Conservation (phyloP, 2,888 invertebrate species). For the Synergus laeviventris region DNA sequence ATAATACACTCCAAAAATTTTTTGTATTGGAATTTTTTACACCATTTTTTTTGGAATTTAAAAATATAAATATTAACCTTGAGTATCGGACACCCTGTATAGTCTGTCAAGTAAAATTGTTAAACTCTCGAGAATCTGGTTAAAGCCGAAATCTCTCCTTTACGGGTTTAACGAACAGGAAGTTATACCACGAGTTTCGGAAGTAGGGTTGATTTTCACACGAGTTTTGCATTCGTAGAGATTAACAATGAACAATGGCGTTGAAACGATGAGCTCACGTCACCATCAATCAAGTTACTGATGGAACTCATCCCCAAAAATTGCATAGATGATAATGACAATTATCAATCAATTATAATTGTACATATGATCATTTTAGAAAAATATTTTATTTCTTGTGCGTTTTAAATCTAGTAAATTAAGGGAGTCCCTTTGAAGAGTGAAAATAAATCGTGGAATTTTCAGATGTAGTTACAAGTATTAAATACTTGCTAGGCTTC, state of each 20-base stretch:
- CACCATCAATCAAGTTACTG: slow-evolving; percentile 12
- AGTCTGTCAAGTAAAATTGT: slow-evolving; percentile 1
- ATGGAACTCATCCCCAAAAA: slow-evolving; percentile 3
- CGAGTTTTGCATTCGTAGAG: slow-evolving; percentile 42
- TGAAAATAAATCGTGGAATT: slow-evolving; percentile 18
- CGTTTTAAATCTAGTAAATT: not conserved
- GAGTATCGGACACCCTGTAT: no score
- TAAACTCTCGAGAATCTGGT: not conserved
- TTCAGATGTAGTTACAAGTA: slow-evolving; percentile 25
- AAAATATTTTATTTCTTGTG: not conserved
- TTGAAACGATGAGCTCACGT: slow-evolving; percentile 19
- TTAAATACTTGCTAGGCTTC: slow-evolving; percentile 35
- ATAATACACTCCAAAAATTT: no score
- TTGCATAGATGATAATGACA: no score
- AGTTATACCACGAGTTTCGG: slow-evolving; percentile 43
- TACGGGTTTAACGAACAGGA: slow-evolving; percentile 42
- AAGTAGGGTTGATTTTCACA: slow-evolving; percentile 44
- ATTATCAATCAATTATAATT: no score
- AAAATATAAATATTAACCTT: no score
- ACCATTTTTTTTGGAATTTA: no score
- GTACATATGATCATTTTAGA: no score
- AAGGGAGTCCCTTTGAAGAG: not conserved
- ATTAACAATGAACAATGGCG: slow-evolving; percentile 30
- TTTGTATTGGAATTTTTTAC: no score
- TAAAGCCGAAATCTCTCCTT: slow-evolving; percentile 26